Evolutionary conservation across 2,888 invertebrate species (phyloP), one percentile per base, ranked within the genome.

Genomic region (Nineta flava): DNA sequence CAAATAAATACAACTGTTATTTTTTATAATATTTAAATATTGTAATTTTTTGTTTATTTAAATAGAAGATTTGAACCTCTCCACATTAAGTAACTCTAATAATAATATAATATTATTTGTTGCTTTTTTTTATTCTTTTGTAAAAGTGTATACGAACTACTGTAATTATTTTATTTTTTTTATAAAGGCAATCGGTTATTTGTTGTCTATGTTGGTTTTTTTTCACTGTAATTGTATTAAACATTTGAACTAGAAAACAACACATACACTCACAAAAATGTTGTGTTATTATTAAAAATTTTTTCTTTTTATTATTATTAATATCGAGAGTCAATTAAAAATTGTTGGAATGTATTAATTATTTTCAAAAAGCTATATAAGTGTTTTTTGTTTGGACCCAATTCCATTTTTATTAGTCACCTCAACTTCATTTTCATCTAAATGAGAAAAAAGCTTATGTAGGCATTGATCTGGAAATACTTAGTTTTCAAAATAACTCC

Each of bases 131-230:
- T 19, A 16, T 41, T 48, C 42, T 34, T 61, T 62, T 65, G 66
- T 66, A 66, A 66, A 66, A 66, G 66, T 66, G 65, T 64, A 66
- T 66, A 66, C 65, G 62, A 65, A 57, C 66, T 66, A 66, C 65
- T 65, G 63, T 66, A 65, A 26, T 26, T 26, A 26, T 26, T 26
- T 65, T 65, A 63, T 64, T 65, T 62, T 16, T 47, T 65, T 62
- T 16, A 32, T 65, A 66, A 62, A 66, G 66, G 66, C 66, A 66
- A 65, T 66, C 65, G 64, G 64, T 66, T 66, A 65, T 66, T 66
- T 65, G 65, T 66, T 65, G 63, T 65, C 59, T 56, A 61, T 48
- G 34, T 41, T 48, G 48, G 41, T 48, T 34, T 26, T 26, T 47
- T 42, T 35, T 48, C 41, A 48, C 48, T 48, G 48, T 35, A 48